phyloP scores from a whole-genome alignment of 37 sponge, comb jelly and placozoan species.

The Chondrilla cf. caribensis region DNA sequence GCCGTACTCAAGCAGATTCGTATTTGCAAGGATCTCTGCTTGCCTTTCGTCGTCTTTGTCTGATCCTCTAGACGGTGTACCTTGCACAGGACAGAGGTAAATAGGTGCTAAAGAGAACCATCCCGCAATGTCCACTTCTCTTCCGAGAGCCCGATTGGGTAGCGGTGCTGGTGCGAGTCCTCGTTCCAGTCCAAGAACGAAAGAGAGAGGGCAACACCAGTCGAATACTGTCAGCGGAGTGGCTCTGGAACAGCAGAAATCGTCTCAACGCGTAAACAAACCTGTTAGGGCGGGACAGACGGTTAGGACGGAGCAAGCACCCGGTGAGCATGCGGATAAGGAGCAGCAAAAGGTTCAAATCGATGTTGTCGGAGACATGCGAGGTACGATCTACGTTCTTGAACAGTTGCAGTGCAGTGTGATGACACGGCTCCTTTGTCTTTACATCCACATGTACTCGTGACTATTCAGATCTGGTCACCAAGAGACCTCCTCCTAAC shows the following conservation, averaged over 20 bases:
- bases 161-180: not conserved
- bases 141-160: not conserved
- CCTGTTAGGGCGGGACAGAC: not conserved
- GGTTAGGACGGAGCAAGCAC: not conserved
- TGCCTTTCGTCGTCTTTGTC: too few relatives aligned
- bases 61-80: too few relatives aligned
- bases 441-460: too few relatives aligned
- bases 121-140: not conserved
- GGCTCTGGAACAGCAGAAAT: not conserved
- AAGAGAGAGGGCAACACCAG: not conserved
- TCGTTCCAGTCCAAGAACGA: too few relatives aligned
- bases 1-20: too few relatives aligned
- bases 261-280: not conserved
- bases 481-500: constrained; percentile 54
- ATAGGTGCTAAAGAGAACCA: too few relatives aligned
- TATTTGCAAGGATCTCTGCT: too few relatives aligned
- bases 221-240: not conserved
- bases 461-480: constrained; percentile 20
- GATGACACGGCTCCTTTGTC: not conserved
- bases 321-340: not conserved
- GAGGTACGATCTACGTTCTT: not conserved
- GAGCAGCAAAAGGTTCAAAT: not conserved
- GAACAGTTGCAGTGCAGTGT: not conserved
- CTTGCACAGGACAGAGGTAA: too few relatives aligned
- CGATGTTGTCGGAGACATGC: constrained; percentile 1